phyloP scores from a whole-genome alignment of 1,140 invertebrate species.

The Drosophila teissieri region DNA sequence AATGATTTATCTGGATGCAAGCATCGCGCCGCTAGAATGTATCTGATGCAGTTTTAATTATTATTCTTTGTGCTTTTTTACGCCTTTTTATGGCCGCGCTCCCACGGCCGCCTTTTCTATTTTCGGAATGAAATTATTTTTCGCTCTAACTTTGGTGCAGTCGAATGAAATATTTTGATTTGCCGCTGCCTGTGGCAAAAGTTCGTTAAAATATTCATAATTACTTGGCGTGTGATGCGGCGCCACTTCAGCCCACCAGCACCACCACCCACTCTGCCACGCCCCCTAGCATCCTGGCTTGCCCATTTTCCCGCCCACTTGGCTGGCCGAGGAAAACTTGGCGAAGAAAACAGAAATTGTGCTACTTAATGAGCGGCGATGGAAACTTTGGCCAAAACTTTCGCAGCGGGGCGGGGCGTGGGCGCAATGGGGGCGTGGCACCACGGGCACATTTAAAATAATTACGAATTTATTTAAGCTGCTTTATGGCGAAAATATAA shows the following conservation, averaged over 20 bases:
- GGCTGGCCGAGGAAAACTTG: slow-evolving; percentile 58
- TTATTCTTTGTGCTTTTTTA: slow-evolving; percentile 39
- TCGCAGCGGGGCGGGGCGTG: background rate
- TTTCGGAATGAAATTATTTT: slow-evolving; percentile 69
- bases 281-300: background rate
- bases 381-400: slow-evolving; percentile 72
- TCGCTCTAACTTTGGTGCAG: slow-evolving; percentile 66
- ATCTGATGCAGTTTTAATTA: slow-evolving; percentile 55
- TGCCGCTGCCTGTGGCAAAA: slow-evolving; percentile 81
- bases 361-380: slow-evolving; percentile 77
- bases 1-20: slow-evolving; percentile 56
- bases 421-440: slow-evolving; percentile 41
- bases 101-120: slow-evolving; percentile 22
- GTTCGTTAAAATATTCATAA: slow-evolving; percentile 83
- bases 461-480: slow-evolving; percentile 83
- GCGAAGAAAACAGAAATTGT: slow-evolving; percentile 75
- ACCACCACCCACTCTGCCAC: background rate
- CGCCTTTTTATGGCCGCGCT: slow-evolving; percentile 2
- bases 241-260: slow-evolving; percentile 55
- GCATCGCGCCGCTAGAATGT: slow-evolving; percentile 13
- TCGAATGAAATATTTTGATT: slow-evolving; percentile 82
- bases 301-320: slow-evolving; percentile 5
- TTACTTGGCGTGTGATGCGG: slow-evolving; percentile 82
- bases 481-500: slow-evolving; percentile 72
- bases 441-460: slow-evolving; percentile 75